Evolutionary conservation across 64 coral and sea anemone genomes (phyloP).

Genomic region (Montipora sp.): DNA sequence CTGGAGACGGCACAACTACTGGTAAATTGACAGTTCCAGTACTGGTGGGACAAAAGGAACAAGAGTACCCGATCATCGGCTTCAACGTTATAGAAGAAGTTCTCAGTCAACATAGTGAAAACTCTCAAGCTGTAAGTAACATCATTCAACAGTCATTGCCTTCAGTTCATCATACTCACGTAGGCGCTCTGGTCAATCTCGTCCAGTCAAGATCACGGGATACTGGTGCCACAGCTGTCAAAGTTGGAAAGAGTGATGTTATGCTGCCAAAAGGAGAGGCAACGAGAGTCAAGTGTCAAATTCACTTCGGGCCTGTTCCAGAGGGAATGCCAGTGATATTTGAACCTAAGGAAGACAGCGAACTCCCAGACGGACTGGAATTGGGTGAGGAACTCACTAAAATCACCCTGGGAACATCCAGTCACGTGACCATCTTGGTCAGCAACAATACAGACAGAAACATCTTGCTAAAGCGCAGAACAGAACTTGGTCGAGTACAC

Average conservation of each 20-base stretch:
- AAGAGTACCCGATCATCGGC: conserved; percentile 55
- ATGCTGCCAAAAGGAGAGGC: conserved; percentile 32
- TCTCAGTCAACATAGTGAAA: not conserved
- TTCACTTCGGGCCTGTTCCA: conserved; percentile 31
- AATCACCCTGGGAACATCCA: not conserved
- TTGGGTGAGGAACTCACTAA: no score
- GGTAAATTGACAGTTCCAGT: conserved; percentile 43
- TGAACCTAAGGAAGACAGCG: conserved; percentile 52
- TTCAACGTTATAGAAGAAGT: conserved; percentile 68
- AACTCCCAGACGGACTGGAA: not conserved
- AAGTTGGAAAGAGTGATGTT: conserved; percentile 35
- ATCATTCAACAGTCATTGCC: conserved; percentile 29
- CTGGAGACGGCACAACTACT: not conserved
- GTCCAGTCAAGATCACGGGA: conserved; percentile 35
- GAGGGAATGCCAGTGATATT: conserved; percentile 57
- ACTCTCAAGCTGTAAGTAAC: not conserved
- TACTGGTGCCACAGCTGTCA: not conserved
- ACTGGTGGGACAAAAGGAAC: conserved; percentile 24
- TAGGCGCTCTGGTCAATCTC: conserved; percentile 40
- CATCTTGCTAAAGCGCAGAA: conserved; percentile 33
- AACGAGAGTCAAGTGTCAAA: conserved; percentile 16
- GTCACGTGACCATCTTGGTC: conserved; percentile 27
- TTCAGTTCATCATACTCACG: conserved; percentile 1
- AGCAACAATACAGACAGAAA: conserved; percentile 39
- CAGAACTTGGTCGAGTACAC: conserved; percentile 42